These are phyloP conservation scores for Pseudopodoces humilis DNA, from an alignment of 2,113 vertebrate species.

Conservation along the genomic window DNA sequence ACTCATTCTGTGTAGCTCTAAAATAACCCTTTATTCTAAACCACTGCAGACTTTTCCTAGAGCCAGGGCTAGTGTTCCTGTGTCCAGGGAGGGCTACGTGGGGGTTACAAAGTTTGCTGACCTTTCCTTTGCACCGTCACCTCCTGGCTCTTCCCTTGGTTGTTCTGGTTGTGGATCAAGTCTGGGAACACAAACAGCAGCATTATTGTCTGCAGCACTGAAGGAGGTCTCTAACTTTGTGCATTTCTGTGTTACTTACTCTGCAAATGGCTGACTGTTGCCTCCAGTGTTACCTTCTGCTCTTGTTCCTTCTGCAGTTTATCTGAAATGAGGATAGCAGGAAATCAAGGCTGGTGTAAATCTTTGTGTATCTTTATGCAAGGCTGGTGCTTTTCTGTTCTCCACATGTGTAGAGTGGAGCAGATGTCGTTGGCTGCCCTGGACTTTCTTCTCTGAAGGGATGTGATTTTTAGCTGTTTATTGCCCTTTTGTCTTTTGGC, in stretches of 20 bases:
- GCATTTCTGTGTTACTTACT: constrained; percentile 49
- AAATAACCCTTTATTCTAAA: not conserved
- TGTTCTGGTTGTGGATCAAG: constrained; percentile 53
- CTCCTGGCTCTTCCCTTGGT: constrained; percentile 17
- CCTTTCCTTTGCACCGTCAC: constrained; percentile 50
- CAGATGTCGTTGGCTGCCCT: not conserved
- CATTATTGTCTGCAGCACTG: accelerated
- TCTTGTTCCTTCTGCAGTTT: constrained; percentile 66
- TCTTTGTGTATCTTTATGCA: not conserved
- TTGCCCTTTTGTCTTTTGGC: not conserved
- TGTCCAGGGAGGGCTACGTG: not conserved
- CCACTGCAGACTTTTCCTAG: not conserved
- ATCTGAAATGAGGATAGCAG: constrained; percentile 48
- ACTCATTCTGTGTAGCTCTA: not conserved
- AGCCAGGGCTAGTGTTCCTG: not conserved
- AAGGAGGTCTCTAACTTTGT: accelerated
- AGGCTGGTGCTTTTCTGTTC: not conserved
- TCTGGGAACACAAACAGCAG: constrained; percentile 25
- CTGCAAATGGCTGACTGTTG: constrained; percentile 57
- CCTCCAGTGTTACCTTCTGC: constrained; percentile 58
- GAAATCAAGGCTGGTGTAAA: not conserved
- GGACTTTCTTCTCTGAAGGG: not conserved
- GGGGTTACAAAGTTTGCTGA: constrained; percentile 68
- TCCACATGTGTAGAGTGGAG: not conserved
- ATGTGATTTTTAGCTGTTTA: not conserved